phyloP scores from a whole-genome alignment of 1,140 invertebrate species.

The Drosophila cardini region DNA sequence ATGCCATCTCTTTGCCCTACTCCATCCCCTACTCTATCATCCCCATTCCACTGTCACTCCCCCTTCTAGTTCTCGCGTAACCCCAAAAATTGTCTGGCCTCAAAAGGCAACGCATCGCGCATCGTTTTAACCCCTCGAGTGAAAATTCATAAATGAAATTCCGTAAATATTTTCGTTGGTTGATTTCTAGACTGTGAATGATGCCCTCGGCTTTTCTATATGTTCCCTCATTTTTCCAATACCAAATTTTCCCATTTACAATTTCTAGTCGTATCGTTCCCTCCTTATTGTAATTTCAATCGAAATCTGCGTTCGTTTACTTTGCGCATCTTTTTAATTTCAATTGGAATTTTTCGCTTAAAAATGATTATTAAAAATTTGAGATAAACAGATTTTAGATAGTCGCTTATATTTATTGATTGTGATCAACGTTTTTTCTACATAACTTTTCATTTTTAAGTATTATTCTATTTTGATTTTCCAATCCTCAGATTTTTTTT shows the following conservation, averaged over 20 bases:
- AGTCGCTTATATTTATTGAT: too few species aligned
- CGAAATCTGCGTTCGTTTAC: constrained; percentile 11
- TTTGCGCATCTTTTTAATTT: constrained; percentile 7
- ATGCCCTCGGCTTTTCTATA: constrained; percentile 27
- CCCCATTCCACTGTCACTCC: neutral
- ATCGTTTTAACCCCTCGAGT: constrained; percentile 49
- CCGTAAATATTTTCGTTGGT: constrained; percentile 70
- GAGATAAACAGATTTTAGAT: neutral
- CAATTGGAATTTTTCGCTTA: neutral
- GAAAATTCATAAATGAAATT: constrained; percentile 79
- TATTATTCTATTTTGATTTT: too few species aligned
- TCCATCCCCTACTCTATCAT: neutral
- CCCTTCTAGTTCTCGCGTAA: neutral
- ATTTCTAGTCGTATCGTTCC: neutral
- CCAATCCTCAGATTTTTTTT: too few species aligned
- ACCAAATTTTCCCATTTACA: neutral
- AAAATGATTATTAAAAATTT: neutral
- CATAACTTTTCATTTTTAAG: too few species aligned
- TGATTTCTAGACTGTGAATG: constrained; percentile 50
- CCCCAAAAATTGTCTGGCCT: constrained; percentile 8
- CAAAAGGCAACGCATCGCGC: constrained; percentile 1
- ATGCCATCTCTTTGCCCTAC: constrained; percentile 19
- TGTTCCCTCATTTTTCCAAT: neutral
- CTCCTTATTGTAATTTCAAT: constrained; percentile 9
- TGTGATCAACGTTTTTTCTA: too few species aligned